These are phyloP conservation scores for Agrotis clavis DNA, from an alignment of 2,888 invertebrate genomes.

Conservation along the genomic window DNA sequence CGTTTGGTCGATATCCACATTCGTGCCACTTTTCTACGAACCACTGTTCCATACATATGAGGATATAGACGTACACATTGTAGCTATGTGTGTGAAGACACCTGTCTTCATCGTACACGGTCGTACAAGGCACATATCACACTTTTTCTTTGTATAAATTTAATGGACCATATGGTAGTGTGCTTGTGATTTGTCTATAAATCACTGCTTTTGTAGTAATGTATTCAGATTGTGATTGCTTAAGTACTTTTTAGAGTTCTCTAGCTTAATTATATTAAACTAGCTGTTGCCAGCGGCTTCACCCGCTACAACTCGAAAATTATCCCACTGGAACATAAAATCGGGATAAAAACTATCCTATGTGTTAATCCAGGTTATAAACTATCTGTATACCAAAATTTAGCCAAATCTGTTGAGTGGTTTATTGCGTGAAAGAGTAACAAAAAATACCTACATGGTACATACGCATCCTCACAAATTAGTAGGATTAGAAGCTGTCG, in stretches of 20 bases:
- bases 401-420: no score
- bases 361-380: no score
- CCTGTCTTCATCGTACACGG: conserved; percentile 33
- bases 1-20: conserved; percentile 84
- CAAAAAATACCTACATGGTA: no score
- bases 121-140: conserved; percentile 55
- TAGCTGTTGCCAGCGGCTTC: background rate
- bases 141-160: conserved; percentile 15
- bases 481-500: background rate
- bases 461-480: no score
- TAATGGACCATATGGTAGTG: conserved; percentile 5
- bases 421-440: no score
- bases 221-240: background rate
- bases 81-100: conserved; percentile 18
- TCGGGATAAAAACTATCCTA: no score
- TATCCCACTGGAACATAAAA: no score
- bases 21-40: conserved; percentile 76
- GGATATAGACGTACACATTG: conserved; percentile 21
- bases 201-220: background rate
- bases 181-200: conserved; percentile 6
- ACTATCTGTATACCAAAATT: no score
- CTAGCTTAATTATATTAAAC: background rate
- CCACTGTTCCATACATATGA: conserved; percentile 61
- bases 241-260: background rate
- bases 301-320: no score